These are phyloP conservation scores for Mamestra configurata DNA, from an alignment of 1,140 invertebrate genomes.

Conservation along the genomic window DNA sequence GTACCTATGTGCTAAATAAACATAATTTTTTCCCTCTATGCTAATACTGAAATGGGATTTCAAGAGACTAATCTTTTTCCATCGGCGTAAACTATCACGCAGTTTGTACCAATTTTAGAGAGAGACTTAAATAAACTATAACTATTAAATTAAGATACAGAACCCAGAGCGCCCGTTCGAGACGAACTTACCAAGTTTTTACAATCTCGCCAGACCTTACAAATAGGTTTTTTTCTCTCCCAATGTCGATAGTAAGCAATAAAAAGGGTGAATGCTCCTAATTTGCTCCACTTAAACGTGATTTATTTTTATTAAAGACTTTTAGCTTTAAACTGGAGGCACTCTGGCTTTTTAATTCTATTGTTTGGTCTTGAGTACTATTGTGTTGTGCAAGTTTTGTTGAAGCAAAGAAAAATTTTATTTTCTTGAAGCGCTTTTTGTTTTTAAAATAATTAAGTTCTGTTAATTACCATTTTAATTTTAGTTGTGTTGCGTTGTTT, in stretches of 20 bases:
- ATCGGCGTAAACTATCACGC: no score
- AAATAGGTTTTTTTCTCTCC: slow-evolving; percentile 37
- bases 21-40: no score
- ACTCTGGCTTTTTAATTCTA: slow-evolving; percentile 17
- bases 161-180: not conserved
- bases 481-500: no score
- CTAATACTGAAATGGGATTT: no score
- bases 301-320: slow-evolving; percentile 49
- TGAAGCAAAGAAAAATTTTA: not conserved
- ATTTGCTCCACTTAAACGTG: slow-evolving; percentile 40
- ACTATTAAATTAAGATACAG: not conserved
- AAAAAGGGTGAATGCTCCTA: slow-evolving; percentile 50
- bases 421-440: not conserved
- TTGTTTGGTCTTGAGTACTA: not conserved
- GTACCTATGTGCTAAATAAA: no score
- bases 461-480: not conserved
- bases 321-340: slow-evolving; percentile 16
- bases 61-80: no score
- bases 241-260: slow-evolving; percentile 40
- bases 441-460: not conserved
- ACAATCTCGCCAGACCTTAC: slow-evolving; percentile 45
- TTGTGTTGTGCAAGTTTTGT: not conserved
- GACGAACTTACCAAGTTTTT: slow-evolving; percentile 24
- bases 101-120: no score
- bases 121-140: not conserved